Evolutionary conservation across 2,797 vertebrate genomes (phyloP).

Genomic region (Atherinosoma microstoma): DNA sequence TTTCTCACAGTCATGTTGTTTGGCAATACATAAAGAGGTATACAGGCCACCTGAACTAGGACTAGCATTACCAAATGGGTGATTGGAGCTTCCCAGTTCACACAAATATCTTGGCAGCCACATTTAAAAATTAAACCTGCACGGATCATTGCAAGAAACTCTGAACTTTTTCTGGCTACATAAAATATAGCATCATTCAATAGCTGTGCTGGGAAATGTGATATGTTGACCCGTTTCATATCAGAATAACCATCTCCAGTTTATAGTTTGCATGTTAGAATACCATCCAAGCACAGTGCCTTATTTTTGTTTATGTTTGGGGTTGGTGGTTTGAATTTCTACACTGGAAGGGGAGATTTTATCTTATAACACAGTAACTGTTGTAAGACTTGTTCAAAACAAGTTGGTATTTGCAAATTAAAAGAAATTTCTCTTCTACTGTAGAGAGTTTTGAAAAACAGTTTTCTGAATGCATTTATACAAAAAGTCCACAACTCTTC

Average conservation of each 20-base stretch:
- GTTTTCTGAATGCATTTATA: neutral
- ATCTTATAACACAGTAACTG: neutral
- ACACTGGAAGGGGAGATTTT: conserved; percentile 3
- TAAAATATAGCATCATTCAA: neutral
- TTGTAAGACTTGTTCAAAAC: neutral
- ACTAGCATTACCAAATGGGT: neutral
- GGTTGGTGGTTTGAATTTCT: accelerated
- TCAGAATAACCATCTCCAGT: neutral
- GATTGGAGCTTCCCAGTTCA: neutral
- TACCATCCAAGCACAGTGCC: accelerated
- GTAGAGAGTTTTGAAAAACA: neutral
- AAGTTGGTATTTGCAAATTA: neutral
- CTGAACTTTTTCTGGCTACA: neutral
- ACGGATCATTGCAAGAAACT: neutral
- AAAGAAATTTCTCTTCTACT: neutral
- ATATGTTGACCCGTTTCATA: neutral
- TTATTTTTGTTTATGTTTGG: neutral
- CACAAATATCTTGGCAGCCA: neutral
- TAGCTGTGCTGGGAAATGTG: neutral
- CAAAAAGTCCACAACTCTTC: neutral
- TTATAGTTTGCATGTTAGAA: neutral
- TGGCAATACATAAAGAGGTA: neutral
- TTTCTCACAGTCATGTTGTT: neutral
- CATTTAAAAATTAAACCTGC: neutral
- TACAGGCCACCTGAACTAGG: neutral